phyloP scores from a whole-genome alignment of 2,888 invertebrate genomes.

The Clepsis dumicolana region DNA sequence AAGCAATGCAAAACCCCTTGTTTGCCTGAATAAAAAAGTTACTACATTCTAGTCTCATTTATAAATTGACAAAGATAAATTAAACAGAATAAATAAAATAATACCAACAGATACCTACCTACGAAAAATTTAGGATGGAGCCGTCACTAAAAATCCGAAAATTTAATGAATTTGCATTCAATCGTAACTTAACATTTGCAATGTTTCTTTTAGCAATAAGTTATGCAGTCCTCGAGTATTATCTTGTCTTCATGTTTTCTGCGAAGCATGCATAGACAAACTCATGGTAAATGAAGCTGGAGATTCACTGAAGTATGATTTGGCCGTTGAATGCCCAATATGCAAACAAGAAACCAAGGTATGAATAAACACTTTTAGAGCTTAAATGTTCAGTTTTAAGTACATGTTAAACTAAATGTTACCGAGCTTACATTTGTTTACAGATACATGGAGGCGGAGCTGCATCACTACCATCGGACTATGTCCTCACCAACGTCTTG shows the following conservation, averaged over 20 bases:
- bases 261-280: slow-evolving; percentile 95
- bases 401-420: neutral
- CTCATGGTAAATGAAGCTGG: slow-evolving; percentile 90
- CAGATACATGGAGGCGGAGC: slow-evolving; percentile 92
- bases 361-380: slow-evolving; percentile 46
- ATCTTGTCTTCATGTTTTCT: slow-evolving; percentile 97
- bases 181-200: neutral
- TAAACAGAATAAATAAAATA: too few species aligned
- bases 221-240: slow-evolving; percentile 94
- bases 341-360: slow-evolving; percentile 95
- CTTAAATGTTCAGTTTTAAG: neutral
- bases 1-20: too few species aligned
- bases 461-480: slow-evolving; percentile 93
- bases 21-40: too few species aligned
- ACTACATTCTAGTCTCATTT: too few species aligned
- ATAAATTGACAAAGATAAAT: too few species aligned
- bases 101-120: too few species aligned
- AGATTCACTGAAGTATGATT: slow-evolving; percentile 88
- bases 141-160: too few species aligned
- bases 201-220: slow-evolving; percentile 84
- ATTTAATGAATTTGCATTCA: too few species aligned
- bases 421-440: slow-evolving; percentile 9
- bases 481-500: slow-evolving; percentile 93
- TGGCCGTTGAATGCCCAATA: slow-evolving; percentile 90
- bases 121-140: too few species aligned